These are phyloP conservation scores for Saguinus midas DNA, from an alignment of 2,113 vertebrate genomes.

Conservation along the genomic window DNA sequence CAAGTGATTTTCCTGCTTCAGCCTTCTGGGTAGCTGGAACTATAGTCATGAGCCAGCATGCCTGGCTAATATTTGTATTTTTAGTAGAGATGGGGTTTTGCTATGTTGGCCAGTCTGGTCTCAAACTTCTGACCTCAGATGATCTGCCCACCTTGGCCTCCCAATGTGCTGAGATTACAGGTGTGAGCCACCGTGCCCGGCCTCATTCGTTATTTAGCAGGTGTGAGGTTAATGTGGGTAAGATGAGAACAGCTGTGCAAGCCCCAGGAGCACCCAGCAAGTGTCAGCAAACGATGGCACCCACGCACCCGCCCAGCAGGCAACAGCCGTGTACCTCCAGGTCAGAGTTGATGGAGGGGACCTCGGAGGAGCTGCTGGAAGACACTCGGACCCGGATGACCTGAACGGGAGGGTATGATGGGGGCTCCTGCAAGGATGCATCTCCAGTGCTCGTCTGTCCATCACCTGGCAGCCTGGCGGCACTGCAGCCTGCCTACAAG, in stretches of 20 bases:
- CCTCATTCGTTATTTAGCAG: not conserved
- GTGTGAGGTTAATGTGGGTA: not conserved
- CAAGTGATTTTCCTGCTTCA: too few relatives aligned
- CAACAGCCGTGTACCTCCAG: constrained; percentile 84
- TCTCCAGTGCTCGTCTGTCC: constrained; percentile 36
- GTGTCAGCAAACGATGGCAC: rapidly evolving
- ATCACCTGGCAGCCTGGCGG: constrained; percentile 75
- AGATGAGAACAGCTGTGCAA: not conserved
- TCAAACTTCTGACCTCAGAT: too few relatives aligned
- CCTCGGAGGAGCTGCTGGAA: constrained; percentile 81
- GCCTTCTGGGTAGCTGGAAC: too few relatives aligned
- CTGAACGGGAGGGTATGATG: constrained; percentile 53
- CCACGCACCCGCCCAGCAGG: not conserved
- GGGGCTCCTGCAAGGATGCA: not conserved
- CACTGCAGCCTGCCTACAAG: constrained; percentile 76
- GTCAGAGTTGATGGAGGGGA: constrained; percentile 83
- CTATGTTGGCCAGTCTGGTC: too few relatives aligned
- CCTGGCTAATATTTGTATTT: too few relatives aligned
- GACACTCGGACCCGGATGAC: constrained; percentile 75
- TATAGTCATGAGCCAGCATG: too few relatives aligned
- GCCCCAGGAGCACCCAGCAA: not conserved
- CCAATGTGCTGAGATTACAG: too few relatives aligned
- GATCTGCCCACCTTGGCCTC: too few relatives aligned
- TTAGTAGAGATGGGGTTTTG: too few relatives aligned
- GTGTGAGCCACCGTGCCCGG: rapidly evolving